Evolutionary conservation across 2,797 vertebrate species (phyloP).

Genomic region (Gobio occitaniae): DNA sequence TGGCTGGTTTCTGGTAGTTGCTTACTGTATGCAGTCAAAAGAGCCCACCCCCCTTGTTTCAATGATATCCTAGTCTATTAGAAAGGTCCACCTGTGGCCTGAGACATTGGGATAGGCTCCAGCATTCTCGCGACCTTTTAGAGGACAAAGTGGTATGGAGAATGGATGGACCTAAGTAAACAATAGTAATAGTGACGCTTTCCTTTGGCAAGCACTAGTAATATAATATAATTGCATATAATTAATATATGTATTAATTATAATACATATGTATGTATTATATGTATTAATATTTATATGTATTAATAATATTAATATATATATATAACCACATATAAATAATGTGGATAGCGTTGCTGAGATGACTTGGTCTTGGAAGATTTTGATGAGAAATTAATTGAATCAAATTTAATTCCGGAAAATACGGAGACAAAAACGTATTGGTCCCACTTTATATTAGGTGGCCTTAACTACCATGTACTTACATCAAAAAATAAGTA

Average conservation of each 20-base stretch:
- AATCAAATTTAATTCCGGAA: background rate
- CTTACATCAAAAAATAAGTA: no score
- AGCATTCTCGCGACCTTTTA: background rate
- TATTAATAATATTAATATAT: no score
- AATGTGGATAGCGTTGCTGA: background rate
- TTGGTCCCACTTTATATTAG: no score
- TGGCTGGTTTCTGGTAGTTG: background rate
- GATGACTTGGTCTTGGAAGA: background rate
- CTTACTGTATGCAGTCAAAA: background rate
- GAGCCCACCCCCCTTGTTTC: background rate
- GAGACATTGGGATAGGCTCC: background rate
- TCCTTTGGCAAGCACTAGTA: background rate
- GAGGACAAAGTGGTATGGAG: background rate
- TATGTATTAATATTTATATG: no score
- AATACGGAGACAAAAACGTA: background rate
- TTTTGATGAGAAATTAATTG: background rate
- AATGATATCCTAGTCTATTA: background rate
- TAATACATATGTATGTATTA: no score
- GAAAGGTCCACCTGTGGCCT: background rate
- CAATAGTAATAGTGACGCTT: background rate
- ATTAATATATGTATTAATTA: no score
- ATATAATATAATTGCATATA: background rate
- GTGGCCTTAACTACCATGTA: no score
- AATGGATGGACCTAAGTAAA: background rate
- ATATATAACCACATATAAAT: background rate